Evolutionary conservation across 2,113 vertebrate species (phyloP).

Genomic region (Carassius auratus): DNA sequence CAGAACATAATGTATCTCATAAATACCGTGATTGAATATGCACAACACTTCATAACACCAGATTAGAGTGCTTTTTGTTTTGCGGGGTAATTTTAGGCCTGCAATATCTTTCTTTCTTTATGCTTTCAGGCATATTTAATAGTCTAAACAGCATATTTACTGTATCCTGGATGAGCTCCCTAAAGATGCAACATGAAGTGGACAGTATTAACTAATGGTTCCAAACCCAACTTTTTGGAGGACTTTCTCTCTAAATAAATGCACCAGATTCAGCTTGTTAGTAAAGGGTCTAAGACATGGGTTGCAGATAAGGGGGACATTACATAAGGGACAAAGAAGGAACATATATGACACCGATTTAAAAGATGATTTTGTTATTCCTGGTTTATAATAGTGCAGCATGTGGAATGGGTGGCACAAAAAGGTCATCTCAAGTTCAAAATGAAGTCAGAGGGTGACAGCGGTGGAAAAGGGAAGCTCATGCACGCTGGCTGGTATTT

Average conservation of each 20-base stretch:
- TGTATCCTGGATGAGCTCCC: background rate
- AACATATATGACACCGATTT: background rate
- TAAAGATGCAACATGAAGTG: background rate
- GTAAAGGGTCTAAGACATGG: background rate
- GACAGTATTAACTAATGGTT: background rate
- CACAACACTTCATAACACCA: background rate
- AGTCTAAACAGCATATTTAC: background rate
- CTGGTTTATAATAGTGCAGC: slow-evolving; percentile 6
- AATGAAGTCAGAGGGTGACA: slow-evolving; percentile 40
- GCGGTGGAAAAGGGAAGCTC: slow-evolving; percentile 45
- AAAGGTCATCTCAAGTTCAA: slow-evolving; percentile 43
- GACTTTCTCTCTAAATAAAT: background rate
- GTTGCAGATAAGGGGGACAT: background rate
- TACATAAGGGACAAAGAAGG: background rate
- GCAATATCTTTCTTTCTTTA: background rate
- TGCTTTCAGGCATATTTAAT: background rate
- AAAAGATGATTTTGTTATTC: background rate
- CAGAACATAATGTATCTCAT: background rate
- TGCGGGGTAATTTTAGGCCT: background rate
- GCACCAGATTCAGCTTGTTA: background rate
- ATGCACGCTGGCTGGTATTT: slow-evolving; percentile 33
- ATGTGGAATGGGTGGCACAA: slow-evolving; percentile 11
- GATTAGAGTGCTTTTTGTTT: background rate
- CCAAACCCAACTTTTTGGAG: background rate
- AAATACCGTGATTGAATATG: background rate